Evolutionary conservation across 2,797 vertebrate species (phyloP).

Genomic region (Dendrocincla tyrannina): DNA sequence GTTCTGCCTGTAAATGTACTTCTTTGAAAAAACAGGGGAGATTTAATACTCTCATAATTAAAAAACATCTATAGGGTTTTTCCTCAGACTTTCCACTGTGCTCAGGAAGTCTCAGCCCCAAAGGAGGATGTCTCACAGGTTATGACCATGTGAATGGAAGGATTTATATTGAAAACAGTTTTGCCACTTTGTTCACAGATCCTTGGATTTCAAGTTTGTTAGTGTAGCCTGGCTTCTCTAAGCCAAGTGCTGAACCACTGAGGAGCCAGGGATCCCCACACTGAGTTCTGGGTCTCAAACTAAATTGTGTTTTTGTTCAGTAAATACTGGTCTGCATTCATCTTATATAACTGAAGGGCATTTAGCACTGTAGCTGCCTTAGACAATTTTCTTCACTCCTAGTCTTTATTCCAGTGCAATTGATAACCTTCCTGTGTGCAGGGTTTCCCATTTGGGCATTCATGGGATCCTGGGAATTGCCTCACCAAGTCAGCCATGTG

Average conservation of each 20-base stretch:
- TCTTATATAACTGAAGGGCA: not conserved
- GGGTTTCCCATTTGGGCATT: not conserved
- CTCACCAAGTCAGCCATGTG: not conserved
- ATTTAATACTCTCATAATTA: not conserved
- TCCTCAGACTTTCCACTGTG: constrained; percentile 35
- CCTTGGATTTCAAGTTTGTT: constrained; percentile 9
- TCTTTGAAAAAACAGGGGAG: not conserved
- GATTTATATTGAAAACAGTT: constrained; percentile 25
- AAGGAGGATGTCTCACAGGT: constrained; percentile 31
- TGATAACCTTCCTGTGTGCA: not conserved
- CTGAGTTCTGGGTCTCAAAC: not conserved
- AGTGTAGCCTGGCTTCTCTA: not conserved
- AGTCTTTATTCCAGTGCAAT: not conserved
- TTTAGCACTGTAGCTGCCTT: not conserved
- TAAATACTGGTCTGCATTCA: not conserved
- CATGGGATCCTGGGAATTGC: not conserved
- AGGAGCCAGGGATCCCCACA: not conserved
- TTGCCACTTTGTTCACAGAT: not conserved
- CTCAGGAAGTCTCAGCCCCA: constrained; percentile 33
- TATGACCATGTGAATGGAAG: not conserved
- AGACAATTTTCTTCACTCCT: not conserved
- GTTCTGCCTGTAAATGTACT: constrained; percentile 12
- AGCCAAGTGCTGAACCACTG: not conserved
- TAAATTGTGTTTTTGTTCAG: not conserved
- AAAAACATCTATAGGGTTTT: constrained; percentile 10